A percentile compares a stretch with the other conserved stretches of the same genome.
phyloP scores from a whole-genome alignment of 2,113 vertebrate genomes.

The Dicerorhinus sumatrensis region DNA sequence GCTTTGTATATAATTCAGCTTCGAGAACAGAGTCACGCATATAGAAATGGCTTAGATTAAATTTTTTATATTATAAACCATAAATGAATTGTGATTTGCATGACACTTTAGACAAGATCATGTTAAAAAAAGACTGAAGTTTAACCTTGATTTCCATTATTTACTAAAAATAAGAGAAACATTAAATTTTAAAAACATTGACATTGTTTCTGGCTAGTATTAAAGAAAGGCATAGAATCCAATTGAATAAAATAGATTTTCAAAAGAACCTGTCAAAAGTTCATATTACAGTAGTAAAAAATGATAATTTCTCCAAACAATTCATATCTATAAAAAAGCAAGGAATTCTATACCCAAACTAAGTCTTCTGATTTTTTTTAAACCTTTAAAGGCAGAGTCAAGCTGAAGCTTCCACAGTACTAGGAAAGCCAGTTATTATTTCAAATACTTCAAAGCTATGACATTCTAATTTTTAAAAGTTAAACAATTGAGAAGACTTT shows the following conservation, averaged over 20 bases:
- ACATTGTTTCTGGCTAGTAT: slow-evolving; percentile 59
- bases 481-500: slow-evolving; percentile 80
- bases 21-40: not conserved
- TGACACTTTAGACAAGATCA: not conserved
- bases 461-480: slow-evolving; percentile 83
- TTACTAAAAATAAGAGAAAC: slow-evolving; percentile 64
- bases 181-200: slow-evolving; percentile 65
- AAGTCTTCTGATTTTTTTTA: slow-evolving; percentile 83
- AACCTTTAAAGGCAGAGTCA: slow-evolving; percentile 82
- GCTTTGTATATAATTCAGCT: not conserved
- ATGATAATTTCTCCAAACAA: slow-evolving; percentile 67
- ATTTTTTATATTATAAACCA: not conserved
- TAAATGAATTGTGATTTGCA: not conserved
- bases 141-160: slow-evolving; percentile 53
- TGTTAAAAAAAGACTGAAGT: not conserved
- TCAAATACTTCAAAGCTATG: slow-evolving; percentile 80
- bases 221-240: slow-evolving; percentile 1
- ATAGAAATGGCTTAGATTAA: not conserved
- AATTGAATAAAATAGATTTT: slow-evolving; percentile 56
- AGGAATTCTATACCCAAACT: slow-evolving; percentile 64
- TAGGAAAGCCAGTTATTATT: slow-evolving; percentile 80
- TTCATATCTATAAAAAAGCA: slow-evolving; percentile 46
- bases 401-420: slow-evolving; percentile 68
- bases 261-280: slow-evolving; percentile 61
- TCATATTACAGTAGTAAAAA: slow-evolving; percentile 62